Conservation (phyloP, 2,888 invertebrate genomes). For the Orthosia gracilis region DNA sequence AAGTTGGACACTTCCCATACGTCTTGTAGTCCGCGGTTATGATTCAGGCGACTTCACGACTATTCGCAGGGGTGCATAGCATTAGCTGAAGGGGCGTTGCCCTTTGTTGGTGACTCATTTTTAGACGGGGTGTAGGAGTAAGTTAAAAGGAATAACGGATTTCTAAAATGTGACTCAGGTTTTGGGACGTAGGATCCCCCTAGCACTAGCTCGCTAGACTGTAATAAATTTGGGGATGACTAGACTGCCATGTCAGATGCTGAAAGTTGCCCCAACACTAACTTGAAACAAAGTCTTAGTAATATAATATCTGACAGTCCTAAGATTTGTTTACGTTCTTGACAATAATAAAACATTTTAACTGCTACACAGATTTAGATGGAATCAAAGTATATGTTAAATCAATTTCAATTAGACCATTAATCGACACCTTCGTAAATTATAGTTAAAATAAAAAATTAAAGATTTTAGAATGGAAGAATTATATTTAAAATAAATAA, state of each 20-base stretch:
- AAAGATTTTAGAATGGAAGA: no score
- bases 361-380: no score
- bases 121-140: constrained; percentile 24
- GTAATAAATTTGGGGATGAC: constrained; percentile 6
- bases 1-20: constrained; percentile 60
- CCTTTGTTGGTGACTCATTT: constrained; percentile 72
- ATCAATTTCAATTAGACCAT: no score
- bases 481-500: no score
- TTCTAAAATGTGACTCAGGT: constrained; percentile 30
- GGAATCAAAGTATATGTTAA: no score
- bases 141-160: constrained; percentile 42
- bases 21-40: constrained; percentile 64
- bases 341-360: no score
- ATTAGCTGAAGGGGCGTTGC: constrained; percentile 69
- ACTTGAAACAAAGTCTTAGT: not conserved
- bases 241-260: not conserved
- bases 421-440: no score
- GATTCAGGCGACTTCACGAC: constrained; percentile 64
- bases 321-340: no score
- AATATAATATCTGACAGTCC: no score
- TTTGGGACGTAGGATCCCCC: not conserved
- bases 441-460: no score
- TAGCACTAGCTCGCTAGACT: constrained; percentile 11
- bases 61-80: constrained; percentile 69
- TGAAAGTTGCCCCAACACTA: not conserved